These are phyloP conservation scores for Andrena marginata DNA, from an alignment of 2,888 invertebrate genomes.

Conservation along the genomic window DNA sequence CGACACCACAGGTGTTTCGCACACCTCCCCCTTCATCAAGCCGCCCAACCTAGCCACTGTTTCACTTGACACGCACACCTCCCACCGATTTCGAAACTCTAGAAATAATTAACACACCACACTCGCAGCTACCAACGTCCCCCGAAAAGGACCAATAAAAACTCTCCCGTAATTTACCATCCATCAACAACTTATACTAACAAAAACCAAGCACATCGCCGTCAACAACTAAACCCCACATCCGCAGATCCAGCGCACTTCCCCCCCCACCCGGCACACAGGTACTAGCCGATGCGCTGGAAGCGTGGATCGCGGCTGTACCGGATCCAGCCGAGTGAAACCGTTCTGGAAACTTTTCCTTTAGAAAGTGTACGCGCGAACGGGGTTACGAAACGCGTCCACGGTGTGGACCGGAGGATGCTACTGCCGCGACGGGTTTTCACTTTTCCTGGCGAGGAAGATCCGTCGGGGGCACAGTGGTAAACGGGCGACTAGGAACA, in stretches of 20 bases:
- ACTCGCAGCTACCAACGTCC: neutral
- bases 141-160: too few species aligned
- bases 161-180: too few species aligned
- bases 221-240: too few species aligned
- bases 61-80: slow-evolving; percentile 34
- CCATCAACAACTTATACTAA: too few species aligned
- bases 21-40: neutral
- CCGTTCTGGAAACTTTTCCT: slow-evolving; percentile 18
- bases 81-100: neutral
- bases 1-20: slow-evolving; percentile 8
- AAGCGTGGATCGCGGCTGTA: neutral
- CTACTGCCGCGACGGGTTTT: neutral
- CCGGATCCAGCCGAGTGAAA: neutral
- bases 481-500: neutral
- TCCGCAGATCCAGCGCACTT: neutral
- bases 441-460: too few species aligned
- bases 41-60: slow-evolving; percentile 28
- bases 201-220: too few species aligned
- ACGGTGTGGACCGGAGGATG: neutral
- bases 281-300: neutral
- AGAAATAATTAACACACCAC: neutral
- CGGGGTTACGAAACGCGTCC: slow-evolving; percentile 10
- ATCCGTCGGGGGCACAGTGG: too few species aligned
- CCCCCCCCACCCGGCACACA: neutral
- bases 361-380: slow-evolving; percentile 13